Percentiles rank a stretch among this genome's conserved stretches.
Evolutionary conservation across 2,797 vertebrate genomes (phyloP).

Genomic region (Harpagifer antarcticus): DNA sequence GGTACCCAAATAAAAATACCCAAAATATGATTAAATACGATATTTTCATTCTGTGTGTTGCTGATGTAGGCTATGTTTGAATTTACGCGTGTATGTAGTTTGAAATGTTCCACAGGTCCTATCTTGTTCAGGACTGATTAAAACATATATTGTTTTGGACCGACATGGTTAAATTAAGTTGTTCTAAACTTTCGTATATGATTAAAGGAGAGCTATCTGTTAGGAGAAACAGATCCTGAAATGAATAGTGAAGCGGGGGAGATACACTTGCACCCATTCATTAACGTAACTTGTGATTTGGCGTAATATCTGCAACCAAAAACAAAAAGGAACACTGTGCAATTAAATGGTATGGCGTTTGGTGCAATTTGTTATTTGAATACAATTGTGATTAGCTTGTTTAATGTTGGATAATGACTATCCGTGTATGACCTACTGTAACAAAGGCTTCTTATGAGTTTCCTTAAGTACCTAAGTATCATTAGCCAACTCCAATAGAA

Average conservation of each 20-base stretch:
- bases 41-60: not conserved
- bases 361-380: fast-evolving
- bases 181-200: too few relatives aligned
- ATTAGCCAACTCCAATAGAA: not conserved
- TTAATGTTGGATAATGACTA: not conserved
- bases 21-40: not conserved
- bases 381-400: not conserved
- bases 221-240: too few relatives aligned
- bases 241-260: not conserved
- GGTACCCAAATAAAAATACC: not conserved
- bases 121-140: too few relatives aligned
- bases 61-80: too few relatives aligned
- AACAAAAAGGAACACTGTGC: too few relatives aligned
- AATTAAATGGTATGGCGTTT: fast-evolving
- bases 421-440: not conserved
- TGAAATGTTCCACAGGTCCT: too few relatives aligned
- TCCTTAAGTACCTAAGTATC: not conserved
- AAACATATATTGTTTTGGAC: too few relatives aligned
- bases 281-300: not conserved
- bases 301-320: too few relatives aligned
- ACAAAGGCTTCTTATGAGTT: conserved; percentile 43
- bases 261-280: not conserved
- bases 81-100: too few relatives aligned
- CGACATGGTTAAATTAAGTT: too few relatives aligned
- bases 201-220: too few relatives aligned